Evolutionary conservation across 2,888 invertebrate species (phyloP).

Genomic region (Holacanthella duospinosa): DNA sequence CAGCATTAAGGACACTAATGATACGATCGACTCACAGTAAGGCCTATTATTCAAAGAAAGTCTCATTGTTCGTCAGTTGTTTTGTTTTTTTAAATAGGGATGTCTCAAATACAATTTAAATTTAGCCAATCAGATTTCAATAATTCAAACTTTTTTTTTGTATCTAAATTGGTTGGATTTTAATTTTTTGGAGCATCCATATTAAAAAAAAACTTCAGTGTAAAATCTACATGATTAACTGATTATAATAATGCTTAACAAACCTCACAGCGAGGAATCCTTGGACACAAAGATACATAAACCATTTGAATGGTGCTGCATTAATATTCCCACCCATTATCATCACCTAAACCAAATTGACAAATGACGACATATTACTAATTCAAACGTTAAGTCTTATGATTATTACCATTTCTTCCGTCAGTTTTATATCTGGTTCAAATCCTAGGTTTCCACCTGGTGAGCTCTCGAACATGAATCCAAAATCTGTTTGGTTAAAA

Average conservation of each 20-base stretch:
- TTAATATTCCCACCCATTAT: conserved; percentile 99
- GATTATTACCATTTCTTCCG: conserved; percentile 99
- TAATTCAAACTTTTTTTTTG: too few species aligned
- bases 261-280: conserved; percentile 91
- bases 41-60: too few species aligned
- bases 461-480: conserved; percentile 99
- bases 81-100: not conserved
- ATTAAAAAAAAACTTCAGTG: too few species aligned
- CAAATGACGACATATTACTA: not conserved
- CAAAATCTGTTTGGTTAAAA: conserved; percentile 89
- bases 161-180: too few species aligned
- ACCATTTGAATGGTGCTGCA: conserved; percentile 93
- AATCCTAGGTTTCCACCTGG: conserved; percentile 98
- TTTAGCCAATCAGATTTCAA: too few species aligned
- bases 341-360: conserved; percentile 45
- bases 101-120: not conserved
- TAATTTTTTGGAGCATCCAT: too few species aligned
- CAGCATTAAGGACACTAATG: conserved; percentile 92
- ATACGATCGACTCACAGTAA: conserved; percentile 91
- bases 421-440: conserved; percentile 97
- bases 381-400: too few species aligned
- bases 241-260: too few species aligned
- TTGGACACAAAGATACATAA: conserved; percentile 94
- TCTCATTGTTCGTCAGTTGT: conserved; percentile 24
- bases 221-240: too few species aligned